Percentiles rank a stretch among this genome's conserved stretches.
Evolutionary conservation across 2,797 vertebrate species (phyloP).

Genomic region (Chelidonichthys spinosus): DNA sequence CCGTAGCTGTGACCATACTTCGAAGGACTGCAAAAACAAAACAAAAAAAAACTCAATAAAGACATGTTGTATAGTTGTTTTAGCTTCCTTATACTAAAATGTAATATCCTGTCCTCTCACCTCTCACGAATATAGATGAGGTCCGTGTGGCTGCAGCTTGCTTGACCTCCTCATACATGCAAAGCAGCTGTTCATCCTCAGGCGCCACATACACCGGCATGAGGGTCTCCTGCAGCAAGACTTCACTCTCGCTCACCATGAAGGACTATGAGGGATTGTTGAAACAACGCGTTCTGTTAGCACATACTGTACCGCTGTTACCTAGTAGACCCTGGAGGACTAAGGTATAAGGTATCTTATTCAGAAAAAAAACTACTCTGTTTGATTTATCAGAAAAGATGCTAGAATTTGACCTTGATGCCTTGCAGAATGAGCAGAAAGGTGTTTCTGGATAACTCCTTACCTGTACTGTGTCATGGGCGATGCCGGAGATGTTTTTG

Average conservation of each 20-base stretch:
- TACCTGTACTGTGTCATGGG: slow-evolving; percentile 77
- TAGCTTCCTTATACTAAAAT: neutral
- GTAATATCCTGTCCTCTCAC: slow-evolving; percentile 56
- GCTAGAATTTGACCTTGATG: neutral
- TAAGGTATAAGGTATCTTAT: neutral
- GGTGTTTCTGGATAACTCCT: neutral
- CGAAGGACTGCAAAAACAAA: slow-evolving; percentile 74
- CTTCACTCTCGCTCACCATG: slow-evolving; percentile 80
- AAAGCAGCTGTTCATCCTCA: slow-evolving; percentile 83
- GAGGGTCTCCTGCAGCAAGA: slow-evolving; percentile 76
- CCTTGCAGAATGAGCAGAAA: slow-evolving; percentile 9
- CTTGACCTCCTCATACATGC: slow-evolving; percentile 85
- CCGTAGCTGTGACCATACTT: slow-evolving; percentile 85
- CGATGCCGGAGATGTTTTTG: slow-evolving; percentile 71
- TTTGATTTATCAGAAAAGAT: neutral
- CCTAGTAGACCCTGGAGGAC: slow-evolving; percentile 6
- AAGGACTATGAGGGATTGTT: slow-evolving; percentile 75
- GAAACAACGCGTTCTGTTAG: neutral
- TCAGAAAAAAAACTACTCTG: neutral
- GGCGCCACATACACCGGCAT: slow-evolving; percentile 83
- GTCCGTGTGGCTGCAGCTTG: slow-evolving; percentile 77
- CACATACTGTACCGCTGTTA: neutral
- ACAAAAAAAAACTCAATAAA: neutral
- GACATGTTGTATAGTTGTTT: neutral
- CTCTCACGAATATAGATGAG: slow-evolving; percentile 83